phyloP scores from a whole-genome alignment of 2,113 vertebrate species.

The Brachypodius melanocephalos region DNA sequence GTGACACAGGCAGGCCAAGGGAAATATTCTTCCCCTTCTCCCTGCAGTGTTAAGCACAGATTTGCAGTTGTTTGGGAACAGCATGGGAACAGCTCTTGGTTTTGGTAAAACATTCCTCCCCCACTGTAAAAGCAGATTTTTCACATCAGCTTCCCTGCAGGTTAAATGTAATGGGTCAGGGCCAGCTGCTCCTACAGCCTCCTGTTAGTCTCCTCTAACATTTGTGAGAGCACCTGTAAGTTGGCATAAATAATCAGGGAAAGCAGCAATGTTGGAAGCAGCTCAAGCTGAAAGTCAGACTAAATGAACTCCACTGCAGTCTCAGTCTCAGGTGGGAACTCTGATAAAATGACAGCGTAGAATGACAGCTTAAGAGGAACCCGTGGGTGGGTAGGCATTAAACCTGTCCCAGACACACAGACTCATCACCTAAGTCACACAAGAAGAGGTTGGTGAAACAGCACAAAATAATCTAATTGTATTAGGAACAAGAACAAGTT shows the following conservation, averaged over 20 bases:
- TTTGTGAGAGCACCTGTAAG: background rate
- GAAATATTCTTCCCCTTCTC: background rate
- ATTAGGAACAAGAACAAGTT: slow-evolving; percentile 61
- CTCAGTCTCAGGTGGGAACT: slow-evolving; percentile 50
- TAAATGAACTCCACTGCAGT: background rate
- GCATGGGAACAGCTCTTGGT: background rate
- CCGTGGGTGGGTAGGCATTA: slow-evolving; percentile 64
- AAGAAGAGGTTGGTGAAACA: slow-evolving; percentile 64
- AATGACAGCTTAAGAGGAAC: slow-evolving; percentile 68
- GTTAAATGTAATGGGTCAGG: background rate
- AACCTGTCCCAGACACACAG: slow-evolving; percentile 62
- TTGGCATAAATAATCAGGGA: background rate
- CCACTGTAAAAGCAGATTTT: background rate
- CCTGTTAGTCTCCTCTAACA: background rate
- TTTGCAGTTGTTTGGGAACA: background rate
- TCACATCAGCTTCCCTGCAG: background rate
- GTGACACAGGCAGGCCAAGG: background rate
- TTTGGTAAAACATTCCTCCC: background rate
- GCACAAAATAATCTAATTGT: slow-evolving; percentile 68
- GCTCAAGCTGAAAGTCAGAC: slow-evolving; percentile 28
- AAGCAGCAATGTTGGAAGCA: slow-evolving; percentile 8
- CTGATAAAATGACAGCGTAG: slow-evolving; percentile 62
- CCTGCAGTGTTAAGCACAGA: background rate
- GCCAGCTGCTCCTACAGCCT: background rate
- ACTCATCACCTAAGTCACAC: slow-evolving; percentile 56